These are phyloP conservation scores for Melinaea marsaeus DNA, from an alignment of 2,888 invertebrate genomes.

Conservation along the genomic window DNA sequence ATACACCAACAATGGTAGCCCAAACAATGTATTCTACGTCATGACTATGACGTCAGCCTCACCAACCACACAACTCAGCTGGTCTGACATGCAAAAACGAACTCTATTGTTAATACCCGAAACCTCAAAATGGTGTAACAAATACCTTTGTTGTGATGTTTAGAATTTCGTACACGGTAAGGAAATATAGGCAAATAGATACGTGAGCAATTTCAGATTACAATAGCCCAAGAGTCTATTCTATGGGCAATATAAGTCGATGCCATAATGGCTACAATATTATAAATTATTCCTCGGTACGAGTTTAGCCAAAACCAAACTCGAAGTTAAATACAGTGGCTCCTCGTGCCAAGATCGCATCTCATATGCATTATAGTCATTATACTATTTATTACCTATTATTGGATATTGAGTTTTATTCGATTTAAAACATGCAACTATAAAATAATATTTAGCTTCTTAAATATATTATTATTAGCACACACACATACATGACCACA, in stretches of 20 bases:
- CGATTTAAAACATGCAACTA: background rate
- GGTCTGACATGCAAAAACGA: background rate
- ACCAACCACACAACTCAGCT: conserved; percentile 16
- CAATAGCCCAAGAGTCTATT: conserved; percentile 29
- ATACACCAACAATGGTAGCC: conserved; percentile 31
- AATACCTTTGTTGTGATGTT: conserved; percentile 17
- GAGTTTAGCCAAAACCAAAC: conserved; percentile 16
- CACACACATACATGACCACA: too few relatives aligned
- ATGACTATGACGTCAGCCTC: conserved; percentile 31
- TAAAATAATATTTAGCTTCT: too few relatives aligned
- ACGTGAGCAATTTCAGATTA: conserved; percentile 33
- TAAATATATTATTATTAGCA: too few relatives aligned
- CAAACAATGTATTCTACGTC: conserved; percentile 36
- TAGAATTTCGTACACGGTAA: conserved; percentile 23
- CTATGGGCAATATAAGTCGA: conserved; percentile 22
- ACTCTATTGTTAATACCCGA: conserved; percentile 1
- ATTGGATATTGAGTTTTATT: conserved; percentile 1
- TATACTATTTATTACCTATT: background rate
- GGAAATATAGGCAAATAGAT: conserved; percentile 35
- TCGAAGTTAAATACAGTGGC: conserved; percentile 17
- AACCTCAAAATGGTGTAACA: conserved; percentile 4
- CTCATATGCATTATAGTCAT: conserved; percentile 14
- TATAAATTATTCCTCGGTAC: conserved; percentile 27
- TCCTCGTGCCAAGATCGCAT: conserved; percentile 23
- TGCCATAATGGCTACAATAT: conserved; percentile 25